A percentile compares a stretch with the other conserved stretches of the same genome.
These are phyloP conservation scores for Drosophila orosa DNA, from an alignment of 1,140 invertebrate genomes.

Conservation along the genomic window DNA sequence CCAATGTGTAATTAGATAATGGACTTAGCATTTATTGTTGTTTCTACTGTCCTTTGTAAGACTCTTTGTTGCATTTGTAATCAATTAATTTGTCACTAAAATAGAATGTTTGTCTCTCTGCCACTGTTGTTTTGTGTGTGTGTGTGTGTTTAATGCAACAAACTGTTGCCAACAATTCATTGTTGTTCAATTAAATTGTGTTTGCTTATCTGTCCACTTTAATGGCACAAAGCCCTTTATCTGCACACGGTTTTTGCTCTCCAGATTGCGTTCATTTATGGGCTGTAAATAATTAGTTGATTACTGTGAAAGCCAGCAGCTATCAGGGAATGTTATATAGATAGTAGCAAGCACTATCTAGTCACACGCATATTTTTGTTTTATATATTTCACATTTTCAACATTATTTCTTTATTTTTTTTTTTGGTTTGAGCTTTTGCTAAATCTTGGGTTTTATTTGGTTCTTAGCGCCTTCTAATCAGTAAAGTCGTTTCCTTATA, in stretches of 20 bases:
- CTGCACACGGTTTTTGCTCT: slow-evolving; percentile 25
- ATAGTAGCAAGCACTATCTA: slow-evolving; percentile 29
- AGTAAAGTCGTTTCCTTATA: slow-evolving; percentile 29
- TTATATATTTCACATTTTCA: slow-evolving; percentile 4
- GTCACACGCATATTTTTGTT: slow-evolving; percentile 17
- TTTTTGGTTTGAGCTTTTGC: slow-evolving; percentile 23
- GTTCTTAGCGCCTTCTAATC: slow-evolving; percentile 40
- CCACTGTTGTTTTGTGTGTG: not conserved
- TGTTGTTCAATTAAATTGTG: slow-evolving; percentile 33
- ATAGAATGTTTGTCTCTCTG: slow-evolving; percentile 1
- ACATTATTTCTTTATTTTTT: slow-evolving; percentile 19
- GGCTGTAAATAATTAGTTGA: slow-evolving; percentile 57
- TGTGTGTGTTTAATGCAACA: slow-evolving; percentile 24
- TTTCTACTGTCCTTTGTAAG: slow-evolving; percentile 2
- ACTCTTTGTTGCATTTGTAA: not conserved
- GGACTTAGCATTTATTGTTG: slow-evolving; percentile 14
- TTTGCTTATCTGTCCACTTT: slow-evolving; percentile 37
- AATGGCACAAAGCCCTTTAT: slow-evolving; percentile 26
- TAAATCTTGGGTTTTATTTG: slow-evolving; percentile 34
- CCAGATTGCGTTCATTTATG: slow-evolving; percentile 53
- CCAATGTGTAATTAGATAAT: slow-evolving; percentile 1
- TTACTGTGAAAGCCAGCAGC: slow-evolving; percentile 13
- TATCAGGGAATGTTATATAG: slow-evolving; percentile 15
- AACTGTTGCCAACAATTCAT: slow-evolving; percentile 16
- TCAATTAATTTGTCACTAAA: slow-evolving; percentile 23